Evolutionary conservation across 2,797 vertebrate species (phyloP).

Genomic region (Semotilus atromaculatus): DNA sequence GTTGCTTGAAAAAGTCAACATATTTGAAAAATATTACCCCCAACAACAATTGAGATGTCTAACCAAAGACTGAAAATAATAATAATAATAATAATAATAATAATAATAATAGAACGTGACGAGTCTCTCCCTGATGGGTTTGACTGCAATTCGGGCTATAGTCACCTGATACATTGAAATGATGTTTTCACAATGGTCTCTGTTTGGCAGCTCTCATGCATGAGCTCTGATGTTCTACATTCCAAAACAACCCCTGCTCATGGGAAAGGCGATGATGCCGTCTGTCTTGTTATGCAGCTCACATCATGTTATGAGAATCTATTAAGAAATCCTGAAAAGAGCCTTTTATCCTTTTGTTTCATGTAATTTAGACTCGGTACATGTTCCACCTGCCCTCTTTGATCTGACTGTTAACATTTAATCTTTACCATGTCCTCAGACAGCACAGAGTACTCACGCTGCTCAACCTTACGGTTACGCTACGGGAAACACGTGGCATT

Average conservation of each 20-base stretch:
- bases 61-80: background rate
- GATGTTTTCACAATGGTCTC: background rate
- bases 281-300: constrained; percentile 15
- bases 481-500: constrained; percentile 15
- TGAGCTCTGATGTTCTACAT: background rate
- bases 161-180: constrained; percentile 1
- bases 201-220: constrained; percentile 1
- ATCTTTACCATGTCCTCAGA: constrained; percentile 40
- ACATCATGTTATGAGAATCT: constrained; percentile 23
- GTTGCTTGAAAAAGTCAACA: background rate
- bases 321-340: constrained; percentile 35
- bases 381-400: constrained; percentile 31
- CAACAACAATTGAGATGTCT: background rate
- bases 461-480: background rate
- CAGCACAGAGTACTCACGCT: background rate
- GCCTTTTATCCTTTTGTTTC: constrained; percentile 46
- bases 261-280: constrained; percentile 16
- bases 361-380: constrained; percentile 34
- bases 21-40: background rate
- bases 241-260: constrained; percentile 2
- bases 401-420: constrained; percentile 45
- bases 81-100: background rate
- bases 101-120: background rate
- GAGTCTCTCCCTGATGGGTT: background rate
- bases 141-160: background rate